Evolutionary conservation across 2,888 invertebrate genomes (phyloP).

Genomic region (Sminthurides aquaticus): DNA sequence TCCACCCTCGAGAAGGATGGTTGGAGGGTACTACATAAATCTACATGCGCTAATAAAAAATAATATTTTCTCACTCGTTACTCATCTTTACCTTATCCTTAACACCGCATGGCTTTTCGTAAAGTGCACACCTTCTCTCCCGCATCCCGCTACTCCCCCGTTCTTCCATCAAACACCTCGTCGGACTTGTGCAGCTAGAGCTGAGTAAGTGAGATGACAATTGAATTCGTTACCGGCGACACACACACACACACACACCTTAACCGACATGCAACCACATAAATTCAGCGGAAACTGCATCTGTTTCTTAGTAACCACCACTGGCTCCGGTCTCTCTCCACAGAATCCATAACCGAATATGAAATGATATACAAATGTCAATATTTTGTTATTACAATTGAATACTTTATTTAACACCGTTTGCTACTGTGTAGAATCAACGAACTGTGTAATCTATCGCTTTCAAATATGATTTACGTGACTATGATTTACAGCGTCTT

Average conservation of each 20-base stretch:
- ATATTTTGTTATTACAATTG: too few relatives aligned
- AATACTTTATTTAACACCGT: too few relatives aligned
- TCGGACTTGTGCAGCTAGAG: neutral
- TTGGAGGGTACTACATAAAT: neutral
- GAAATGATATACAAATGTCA: too few relatives aligned
- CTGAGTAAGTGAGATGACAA: neutral
- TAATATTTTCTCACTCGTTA: neutral
- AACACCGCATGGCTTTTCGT: too few relatives aligned
- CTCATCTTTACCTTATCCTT: neutral
- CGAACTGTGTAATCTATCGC: too few relatives aligned
- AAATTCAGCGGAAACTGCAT: neutral
- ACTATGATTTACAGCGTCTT: too few relatives aligned
- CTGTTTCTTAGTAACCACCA: neutral
- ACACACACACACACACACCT: neutral
- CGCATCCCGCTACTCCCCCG: neutral
- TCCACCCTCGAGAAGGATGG: neutral
- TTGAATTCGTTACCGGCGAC: conserved; percentile 1
- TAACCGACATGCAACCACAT: neutral
- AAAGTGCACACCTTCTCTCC: neutral
- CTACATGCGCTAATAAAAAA: neutral
- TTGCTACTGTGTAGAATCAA: too few relatives aligned
- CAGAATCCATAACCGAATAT: neutral
- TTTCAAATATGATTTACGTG: too few relatives aligned
- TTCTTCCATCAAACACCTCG: neutral
- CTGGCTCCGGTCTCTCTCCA: neutral